Percentiles rank a stretch among this genome's conserved stretches.
These are phyloP conservation scores for Oryzaephilus surinamensis DNA, from an alignment of 1,140 invertebrate species.

Conservation along the genomic window DNA sequence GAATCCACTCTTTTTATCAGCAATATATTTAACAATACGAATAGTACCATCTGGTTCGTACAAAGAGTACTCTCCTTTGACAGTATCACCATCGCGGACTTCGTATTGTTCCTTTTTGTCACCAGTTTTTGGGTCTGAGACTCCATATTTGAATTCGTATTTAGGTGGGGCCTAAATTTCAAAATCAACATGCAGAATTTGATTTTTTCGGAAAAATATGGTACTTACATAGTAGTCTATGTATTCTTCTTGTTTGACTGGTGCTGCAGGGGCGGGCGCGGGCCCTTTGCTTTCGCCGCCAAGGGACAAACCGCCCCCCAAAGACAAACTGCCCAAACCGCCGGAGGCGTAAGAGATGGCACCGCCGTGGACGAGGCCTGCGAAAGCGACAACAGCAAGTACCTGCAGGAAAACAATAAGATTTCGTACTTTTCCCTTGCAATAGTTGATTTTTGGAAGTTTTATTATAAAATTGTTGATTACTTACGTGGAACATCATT, in stretches of 20 bases:
- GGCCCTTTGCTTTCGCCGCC: not conserved
- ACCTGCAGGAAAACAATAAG: not conserved
- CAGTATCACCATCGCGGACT: constrained; percentile 51
- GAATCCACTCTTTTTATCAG: constrained; percentile 66
- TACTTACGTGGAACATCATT: constrained; percentile 5
- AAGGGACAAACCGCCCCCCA: not conserved
- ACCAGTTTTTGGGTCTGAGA: constrained; percentile 60
- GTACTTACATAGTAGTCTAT: constrained; percentile 4
- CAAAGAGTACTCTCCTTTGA: constrained; percentile 61
- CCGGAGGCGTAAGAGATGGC: constrained; percentile 8
- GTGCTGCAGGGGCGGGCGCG: not conserved
- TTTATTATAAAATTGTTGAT: not conserved
- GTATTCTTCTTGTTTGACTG: not conserved
- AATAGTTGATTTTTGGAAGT: no score
- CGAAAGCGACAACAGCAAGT: not conserved
- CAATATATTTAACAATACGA: constrained; percentile 63
- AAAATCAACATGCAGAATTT: not conserved
- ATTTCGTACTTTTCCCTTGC: no score
- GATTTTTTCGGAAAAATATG: not conserved
- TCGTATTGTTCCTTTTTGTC: constrained; percentile 59
- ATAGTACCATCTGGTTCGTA: constrained; percentile 68
- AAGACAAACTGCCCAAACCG: not conserved
- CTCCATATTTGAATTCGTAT: constrained; percentile 50
- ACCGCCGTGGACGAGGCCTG: not conserved
- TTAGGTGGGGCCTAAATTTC: constrained; percentile 35